These are phyloP conservation scores for Dryas iulia DNA, from an alignment of 1,140 invertebrate species.

Conservation along the genomic window DNA sequence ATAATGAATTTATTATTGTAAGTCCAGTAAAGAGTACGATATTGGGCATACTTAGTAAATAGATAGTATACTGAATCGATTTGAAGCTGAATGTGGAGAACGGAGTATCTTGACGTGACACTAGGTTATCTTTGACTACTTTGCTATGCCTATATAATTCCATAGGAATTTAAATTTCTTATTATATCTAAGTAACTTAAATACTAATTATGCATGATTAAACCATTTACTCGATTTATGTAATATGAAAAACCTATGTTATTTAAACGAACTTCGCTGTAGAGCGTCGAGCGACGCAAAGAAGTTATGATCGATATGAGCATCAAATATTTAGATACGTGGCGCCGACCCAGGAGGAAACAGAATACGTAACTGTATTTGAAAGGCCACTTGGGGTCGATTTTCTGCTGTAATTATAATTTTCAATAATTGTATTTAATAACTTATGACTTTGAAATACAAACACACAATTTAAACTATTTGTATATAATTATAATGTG, in stretches of 20 bases:
- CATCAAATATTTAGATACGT: constrained; percentile 71
- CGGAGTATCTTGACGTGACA: too few relatives aligned
- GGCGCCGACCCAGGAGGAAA: constrained; percentile 57
- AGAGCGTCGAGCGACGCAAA: constrained; percentile 44
- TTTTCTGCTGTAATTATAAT: constrained; percentile 45
- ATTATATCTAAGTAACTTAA: background rate
- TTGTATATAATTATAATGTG: background rate
- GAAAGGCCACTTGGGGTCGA: constrained; percentile 44
- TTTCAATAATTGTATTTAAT: constrained; percentile 2
- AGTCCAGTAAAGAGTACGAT: too few relatives aligned
- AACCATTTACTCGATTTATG: background rate
- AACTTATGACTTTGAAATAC: background rate
- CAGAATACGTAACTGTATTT: constrained; percentile 65
- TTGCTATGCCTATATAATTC: too few relatives aligned
- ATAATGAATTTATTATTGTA: too few relatives aligned
- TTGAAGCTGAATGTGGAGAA: too few relatives aligned
- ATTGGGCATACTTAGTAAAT: too few relatives aligned
- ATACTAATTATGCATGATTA: background rate
- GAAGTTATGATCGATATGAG: constrained; percentile 76
- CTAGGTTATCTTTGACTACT: too few relatives aligned
- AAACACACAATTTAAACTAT: background rate
- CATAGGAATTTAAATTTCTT: too few relatives aligned
- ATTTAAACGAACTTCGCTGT: background rate
- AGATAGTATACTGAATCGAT: too few relatives aligned
- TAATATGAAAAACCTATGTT: background rate